phyloP scores from a whole-genome alignment of 2,113 vertebrate genomes.

The Spea bombifrons region DNA sequence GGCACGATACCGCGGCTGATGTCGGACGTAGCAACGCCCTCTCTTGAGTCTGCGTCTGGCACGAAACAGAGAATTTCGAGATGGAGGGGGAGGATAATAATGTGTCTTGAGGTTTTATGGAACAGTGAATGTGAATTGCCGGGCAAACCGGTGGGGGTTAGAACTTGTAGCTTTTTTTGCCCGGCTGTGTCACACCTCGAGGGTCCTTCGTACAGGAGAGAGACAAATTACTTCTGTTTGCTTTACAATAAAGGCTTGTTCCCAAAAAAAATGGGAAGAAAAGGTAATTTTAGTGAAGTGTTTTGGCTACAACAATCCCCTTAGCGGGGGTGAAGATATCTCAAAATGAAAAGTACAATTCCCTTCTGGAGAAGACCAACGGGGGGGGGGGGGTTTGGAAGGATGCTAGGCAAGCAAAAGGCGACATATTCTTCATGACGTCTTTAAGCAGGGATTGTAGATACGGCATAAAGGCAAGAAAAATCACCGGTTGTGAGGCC shows the following conservation, averaged over 20 bases:
- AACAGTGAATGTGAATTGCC: neutral
- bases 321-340: too few species aligned
- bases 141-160: neutral
- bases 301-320: too few species aligned
- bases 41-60: neutral
- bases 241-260: neutral
- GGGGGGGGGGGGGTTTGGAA: too few species aligned
- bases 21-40: neutral
- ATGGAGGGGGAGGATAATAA: neutral
- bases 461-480: too few species aligned
- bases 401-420: too few species aligned
- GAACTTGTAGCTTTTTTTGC: neutral
- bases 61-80: neutral
- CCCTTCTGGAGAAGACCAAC: too few species aligned
- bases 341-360: too few species aligned
- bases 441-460: too few species aligned
- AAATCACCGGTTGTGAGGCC: too few species aligned
- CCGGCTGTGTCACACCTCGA: neutral
- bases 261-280: neutral
- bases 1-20: neutral
- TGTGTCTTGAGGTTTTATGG: neutral
- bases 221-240: neutral
- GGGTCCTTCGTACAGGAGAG: neutral
- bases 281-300: too few species aligned
- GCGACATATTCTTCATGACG: too few species aligned